phyloP scores from a whole-genome alignment of 2,797 vertebrate genomes.

The Vespertilio murinus region DNA sequence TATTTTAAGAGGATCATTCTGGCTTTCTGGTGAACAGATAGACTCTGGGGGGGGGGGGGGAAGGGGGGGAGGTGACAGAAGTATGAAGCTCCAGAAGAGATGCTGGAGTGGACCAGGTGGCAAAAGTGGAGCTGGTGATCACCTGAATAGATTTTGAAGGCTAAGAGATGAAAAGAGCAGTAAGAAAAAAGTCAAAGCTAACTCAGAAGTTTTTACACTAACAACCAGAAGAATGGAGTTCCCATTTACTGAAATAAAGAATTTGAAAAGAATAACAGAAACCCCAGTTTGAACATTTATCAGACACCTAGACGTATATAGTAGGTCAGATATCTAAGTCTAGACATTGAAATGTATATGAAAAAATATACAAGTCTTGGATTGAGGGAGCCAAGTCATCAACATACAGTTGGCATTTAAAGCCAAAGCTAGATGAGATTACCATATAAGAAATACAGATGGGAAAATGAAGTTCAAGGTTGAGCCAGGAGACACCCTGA shows the following conservation, averaged over 20 bases:
- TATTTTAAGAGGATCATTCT: not conserved
- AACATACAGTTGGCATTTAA: not conserved
- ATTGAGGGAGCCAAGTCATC: not conserved
- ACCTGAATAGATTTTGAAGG: not conserved
- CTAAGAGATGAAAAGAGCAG: not conserved
- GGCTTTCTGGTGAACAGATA: not conserved
- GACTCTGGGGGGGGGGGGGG: no score
- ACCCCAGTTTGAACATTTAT: not conserved
- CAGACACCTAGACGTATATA: not conserved
- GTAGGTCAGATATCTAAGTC: not conserved
- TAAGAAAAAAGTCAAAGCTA: not conserved
- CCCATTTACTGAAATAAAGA: not conserved
- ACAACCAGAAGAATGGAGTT: not conserved
- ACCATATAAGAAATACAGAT: not conserved
- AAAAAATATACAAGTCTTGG: not conserved
- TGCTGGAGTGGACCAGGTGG: not conserved
- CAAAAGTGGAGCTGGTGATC: not conserved
- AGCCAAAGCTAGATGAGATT: not conserved
- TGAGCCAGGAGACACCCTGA: not conserved
- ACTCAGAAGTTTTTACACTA: not conserved
- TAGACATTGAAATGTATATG: not conserved
- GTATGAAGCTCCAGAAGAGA: not conserved
- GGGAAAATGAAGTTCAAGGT: not conserved
- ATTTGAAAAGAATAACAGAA: not conserved
- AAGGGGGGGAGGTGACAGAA: not conserved